phyloP scores from a whole-genome alignment of 2,888 invertebrate species.

The Athalia cordata region DNA sequence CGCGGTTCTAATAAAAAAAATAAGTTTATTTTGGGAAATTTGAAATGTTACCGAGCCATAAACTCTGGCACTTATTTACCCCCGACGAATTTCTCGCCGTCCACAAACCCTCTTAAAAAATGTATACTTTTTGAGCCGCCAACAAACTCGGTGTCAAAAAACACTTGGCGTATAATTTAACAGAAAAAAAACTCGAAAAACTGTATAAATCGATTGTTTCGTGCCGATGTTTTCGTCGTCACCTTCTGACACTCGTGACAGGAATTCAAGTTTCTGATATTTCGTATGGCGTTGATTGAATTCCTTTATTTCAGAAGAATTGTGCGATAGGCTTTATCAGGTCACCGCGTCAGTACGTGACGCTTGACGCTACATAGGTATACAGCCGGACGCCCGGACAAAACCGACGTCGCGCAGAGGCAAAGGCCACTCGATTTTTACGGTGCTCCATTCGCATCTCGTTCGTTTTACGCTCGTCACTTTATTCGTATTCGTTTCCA shows the following conservation, averaged over 20 bases:
- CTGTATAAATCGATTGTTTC: not conserved
- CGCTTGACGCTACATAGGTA: too few species aligned
- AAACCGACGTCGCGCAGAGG: not conserved
- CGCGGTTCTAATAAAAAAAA: not conserved
- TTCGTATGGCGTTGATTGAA: constrained; percentile 10
- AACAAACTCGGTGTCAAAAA: constrained; percentile 4
- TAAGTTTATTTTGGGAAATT: constrained; percentile 3
- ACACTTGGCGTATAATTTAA: not conserved
- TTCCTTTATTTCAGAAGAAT: not conserved
- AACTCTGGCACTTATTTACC: constrained; percentile 8
- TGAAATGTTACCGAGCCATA: constrained; percentile 1
- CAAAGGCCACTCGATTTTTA: constrained; percentile 29
- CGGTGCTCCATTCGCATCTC: constrained; percentile 30
- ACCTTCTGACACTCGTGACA: not conserved
- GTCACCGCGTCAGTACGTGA: constrained; percentile 6
- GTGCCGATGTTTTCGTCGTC: not conserved
- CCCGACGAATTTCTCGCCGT: constrained; percentile 1
- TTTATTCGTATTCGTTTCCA: constrained; percentile 39
- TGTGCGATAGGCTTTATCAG: not conserved
- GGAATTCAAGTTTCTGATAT: not conserved
- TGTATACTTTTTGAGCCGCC: not conserved
- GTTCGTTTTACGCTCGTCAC: constrained; percentile 34
- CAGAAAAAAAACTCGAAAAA: not conserved
- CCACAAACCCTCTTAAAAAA: not conserved
- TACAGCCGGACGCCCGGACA: not conserved